These are phyloP conservation scores for Antrozous pallidus DNA, from an alignment of 2,797 vertebrate genomes.

Conservation along the genomic window DNA sequence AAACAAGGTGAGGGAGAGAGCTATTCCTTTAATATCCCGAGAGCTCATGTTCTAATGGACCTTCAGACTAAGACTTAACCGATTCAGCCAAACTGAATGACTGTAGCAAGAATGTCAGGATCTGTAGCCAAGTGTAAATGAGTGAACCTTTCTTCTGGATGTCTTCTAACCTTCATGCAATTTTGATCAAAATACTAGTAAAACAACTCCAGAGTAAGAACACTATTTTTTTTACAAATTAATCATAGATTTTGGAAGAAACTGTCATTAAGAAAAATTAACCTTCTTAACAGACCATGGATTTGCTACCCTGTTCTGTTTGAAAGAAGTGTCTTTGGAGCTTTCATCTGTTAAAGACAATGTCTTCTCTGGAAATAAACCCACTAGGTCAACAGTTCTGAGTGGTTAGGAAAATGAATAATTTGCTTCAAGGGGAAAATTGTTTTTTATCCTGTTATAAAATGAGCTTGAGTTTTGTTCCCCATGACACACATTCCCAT, in stretches of 20 bases:
- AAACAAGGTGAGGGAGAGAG: not conserved
- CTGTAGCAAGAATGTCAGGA: not conserved
- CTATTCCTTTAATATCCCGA: conserved; percentile 8
- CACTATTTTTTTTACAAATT: not conserved
- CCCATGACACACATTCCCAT: not conserved
- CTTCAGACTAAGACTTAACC: not conserved
- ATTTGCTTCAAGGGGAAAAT: not conserved
- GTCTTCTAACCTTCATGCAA: not conserved
- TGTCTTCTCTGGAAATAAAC: not conserved
- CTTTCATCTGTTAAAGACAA: not conserved
- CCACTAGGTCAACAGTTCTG: not conserved
- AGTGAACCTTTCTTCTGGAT: not conserved
- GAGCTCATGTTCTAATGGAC: not conserved
- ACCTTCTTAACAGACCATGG: not conserved
- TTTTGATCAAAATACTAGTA: not conserved
- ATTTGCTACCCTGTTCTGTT: not conserved
- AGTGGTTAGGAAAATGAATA: conserved; percentile 17
- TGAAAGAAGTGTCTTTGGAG: not conserved
- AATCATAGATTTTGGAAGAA: conserved; percentile 4
- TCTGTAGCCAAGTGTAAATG: not conserved
- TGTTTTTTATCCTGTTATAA: conserved; percentile 11
- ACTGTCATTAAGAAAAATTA: not conserved
- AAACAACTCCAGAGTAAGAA: not conserved
- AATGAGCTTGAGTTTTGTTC: conserved; percentile 17
- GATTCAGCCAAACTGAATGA: not conserved